These are phyloP conservation scores for Peromyscus eremicus DNA, from an alignment of 2,797 vertebrate species.

Conservation along the genomic window DNA sequence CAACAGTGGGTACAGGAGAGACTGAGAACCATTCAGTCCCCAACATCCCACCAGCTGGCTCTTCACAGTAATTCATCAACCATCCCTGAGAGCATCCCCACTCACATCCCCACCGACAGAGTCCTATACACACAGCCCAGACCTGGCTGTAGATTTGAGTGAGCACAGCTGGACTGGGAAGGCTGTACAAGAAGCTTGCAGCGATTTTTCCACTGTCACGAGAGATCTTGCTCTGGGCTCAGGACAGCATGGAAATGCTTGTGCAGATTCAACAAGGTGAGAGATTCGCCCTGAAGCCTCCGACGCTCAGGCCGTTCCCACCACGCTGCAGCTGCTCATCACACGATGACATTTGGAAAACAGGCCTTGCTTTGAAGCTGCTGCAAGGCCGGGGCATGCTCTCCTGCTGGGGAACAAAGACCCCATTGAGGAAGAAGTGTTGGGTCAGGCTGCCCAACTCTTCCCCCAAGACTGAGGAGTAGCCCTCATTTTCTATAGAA, in stretches of 20 bases:
- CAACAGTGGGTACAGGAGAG: neutral
- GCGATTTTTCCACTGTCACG: neutral
- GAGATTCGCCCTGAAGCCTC: neutral
- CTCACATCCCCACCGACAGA: neutral
- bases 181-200: conserved; percentile 77
- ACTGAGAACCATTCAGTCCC: neutral
- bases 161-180: conserved; percentile 73
- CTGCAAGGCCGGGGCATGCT: neutral
- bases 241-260: neutral
- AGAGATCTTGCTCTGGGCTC: conserved; percentile 46
- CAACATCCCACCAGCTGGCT: neutral
- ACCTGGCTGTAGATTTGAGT: conserved; percentile 80
- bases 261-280: conserved; percentile 42
- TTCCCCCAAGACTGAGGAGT: neutral
- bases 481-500: neutral
- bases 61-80: conserved; percentile 24
- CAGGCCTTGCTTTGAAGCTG: conserved; percentile 64
- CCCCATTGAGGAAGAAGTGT: no score
- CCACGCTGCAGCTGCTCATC: neutral
- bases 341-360: conserved; percentile 26
- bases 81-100: neutral
- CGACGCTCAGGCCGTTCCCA: neutral
- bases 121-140: conserved; percentile 66
- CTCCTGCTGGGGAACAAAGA: neutral
- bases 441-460: no score